Base-by-base conservation (phyloP, 1,140 invertebrate genomes). In the Paraescarpia echinospica region DNA sequence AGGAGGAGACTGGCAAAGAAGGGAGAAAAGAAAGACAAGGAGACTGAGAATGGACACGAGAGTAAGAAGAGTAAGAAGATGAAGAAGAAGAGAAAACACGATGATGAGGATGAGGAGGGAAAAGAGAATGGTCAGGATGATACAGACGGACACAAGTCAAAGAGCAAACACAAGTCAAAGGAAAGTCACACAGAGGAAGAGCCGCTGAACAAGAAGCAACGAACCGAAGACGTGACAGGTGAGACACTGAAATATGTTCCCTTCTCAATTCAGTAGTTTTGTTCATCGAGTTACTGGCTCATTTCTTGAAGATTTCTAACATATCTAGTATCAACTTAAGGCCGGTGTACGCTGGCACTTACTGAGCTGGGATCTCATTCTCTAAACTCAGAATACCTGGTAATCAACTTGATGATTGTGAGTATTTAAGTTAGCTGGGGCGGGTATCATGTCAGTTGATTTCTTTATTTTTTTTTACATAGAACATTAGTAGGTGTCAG, bases 1-100 rank as follows among this genome's bases (percentile, higher is more conserved):
- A 90, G 93, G 41, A 91, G 33, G n/a, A 92, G 93, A 93, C 77
- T 35, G 41, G 92, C 91, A 91, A 93, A 90, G 59, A 34, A 91
- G 89, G 93, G 92, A 89, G 92, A 94, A 34, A 33, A 92, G 33
- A 88, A 89, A 93, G 90, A 92, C 51, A 88, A 77, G 93, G 92
- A 91, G 31, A 93, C 22, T 93, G 94, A 92, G 93, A 93, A 91
- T 94, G 93, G 89, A 94, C 94, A 90, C 93, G 92, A 91, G 92
- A 92, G 48, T 59, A 93, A 18, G 92, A 92, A 88, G 93, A 92
- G 89, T 92, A 93, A 92, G 92, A 93, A 93, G 59, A 51, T 51
- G 92, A 90, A 92, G 59, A 77, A 77, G 59, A 77, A 31, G 59
- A 77, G 27, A 27, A 18, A 77, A 0, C 18, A 77, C 14, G 59